Evolutionary conservation across 2,797 vertebrate genomes (phyloP), one percentile per base, ranked within the genome.

Genomic region (Dermochelys coriacea): DNA sequence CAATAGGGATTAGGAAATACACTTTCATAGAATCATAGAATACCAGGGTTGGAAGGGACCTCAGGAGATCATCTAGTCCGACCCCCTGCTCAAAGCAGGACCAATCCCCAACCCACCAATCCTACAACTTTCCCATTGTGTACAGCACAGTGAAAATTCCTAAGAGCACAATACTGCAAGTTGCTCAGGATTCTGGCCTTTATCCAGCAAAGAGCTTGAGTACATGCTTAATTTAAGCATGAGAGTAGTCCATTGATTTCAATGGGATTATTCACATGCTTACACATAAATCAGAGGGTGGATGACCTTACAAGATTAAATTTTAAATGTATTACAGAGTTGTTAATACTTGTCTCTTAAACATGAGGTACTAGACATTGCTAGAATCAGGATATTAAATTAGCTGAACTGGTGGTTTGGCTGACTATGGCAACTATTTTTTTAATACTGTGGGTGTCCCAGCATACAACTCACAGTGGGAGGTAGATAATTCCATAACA

Each of bases 181-280:
- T 61, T 61, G 51, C 41, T 68, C 55, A 71, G 27, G 12, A 61
- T 91, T 75, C 89, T 64, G 82, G 12, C 18, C 2, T 71, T 47
- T 47, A 64, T 59, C 57, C 80, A 84, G n/a, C 16, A 34, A 87
- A 95, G 86, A 31, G 34, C 34, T 27, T 37, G 41, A 12, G 31
- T 29, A 52, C 86, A 47, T 3, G 79, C 85, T 52, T 9, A 77
- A 8, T 77, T 29, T 34, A 47, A 88, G 52, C 16, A 10, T 7
- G 54, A 25, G 25, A 75, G 8, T 49, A 78, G 82, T 87, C 31
- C 80, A 16, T 2, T 54, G 55, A 27, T 25, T 93, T 90, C 37
- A 19, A 1, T 49, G 14, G 25, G 85, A 59, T n/a, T n/a, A 64
- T n/a, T 88, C 61, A 75, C 0, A 0, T 31, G 25, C n/a, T 41